phyloP scores from a whole-genome alignment of 2,888 invertebrate genomes.

The Conomelus anceps region DNA sequence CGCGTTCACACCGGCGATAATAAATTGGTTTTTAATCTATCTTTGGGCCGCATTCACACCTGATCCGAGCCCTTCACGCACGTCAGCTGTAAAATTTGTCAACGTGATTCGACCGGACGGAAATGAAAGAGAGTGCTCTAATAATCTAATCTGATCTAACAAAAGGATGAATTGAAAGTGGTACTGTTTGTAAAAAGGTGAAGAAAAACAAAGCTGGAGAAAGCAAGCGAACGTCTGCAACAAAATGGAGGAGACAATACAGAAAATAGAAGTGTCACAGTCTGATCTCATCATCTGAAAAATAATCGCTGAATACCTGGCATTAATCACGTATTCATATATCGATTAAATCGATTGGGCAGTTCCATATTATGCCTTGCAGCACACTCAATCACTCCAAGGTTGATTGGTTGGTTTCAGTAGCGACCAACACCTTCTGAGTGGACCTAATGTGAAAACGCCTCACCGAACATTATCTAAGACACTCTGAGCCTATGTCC shows the following conservation, averaged over 20 bases:
- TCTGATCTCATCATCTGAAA: neutral
- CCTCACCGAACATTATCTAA: neutral
- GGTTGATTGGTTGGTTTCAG: neutral
- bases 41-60: neutral
- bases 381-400: neutral
- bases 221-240: neutral
- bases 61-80: neutral
- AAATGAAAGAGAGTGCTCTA: neutral
- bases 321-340: neutral
- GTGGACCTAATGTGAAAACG: neutral
- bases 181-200: neutral
- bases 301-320: neutral
- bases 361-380: neutral
- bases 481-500: neutral
- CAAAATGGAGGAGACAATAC: neutral
- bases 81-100: neutral
- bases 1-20: too few species aligned
- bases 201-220: neutral
- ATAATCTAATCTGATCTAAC: neutral
- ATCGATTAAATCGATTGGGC: neutral
- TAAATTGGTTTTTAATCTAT: too few species aligned
- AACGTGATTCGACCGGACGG: neutral
- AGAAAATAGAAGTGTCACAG: neutral
- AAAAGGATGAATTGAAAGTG: neutral
- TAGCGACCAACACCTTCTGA: too few species aligned